Percentiles rank a stretch among this genome's conserved stretches.
These are phyloP conservation scores for Eurypyga helias DNA, from an alignment of 2,113 vertebrate species.

Conservation along the genomic window DNA sequence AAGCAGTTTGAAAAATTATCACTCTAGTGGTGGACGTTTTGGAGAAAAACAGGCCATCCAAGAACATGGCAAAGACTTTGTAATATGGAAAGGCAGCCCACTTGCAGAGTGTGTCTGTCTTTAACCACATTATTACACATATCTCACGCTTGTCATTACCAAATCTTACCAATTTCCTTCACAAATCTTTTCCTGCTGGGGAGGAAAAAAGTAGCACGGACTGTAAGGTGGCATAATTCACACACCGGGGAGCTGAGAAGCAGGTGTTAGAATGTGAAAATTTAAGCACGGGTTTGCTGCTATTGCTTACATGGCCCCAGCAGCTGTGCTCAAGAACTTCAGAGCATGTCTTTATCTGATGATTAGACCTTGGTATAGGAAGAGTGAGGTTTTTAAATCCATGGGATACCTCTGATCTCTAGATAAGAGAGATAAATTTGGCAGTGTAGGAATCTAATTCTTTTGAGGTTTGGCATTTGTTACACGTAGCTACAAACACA, in stretches of 20 bases:
- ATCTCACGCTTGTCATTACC: not conserved
- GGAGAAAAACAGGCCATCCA: not conserved
- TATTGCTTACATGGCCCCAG: not conserved
- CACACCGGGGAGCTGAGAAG: not conserved
- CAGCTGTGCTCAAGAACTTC: not conserved
- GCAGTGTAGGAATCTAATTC: not conserved
- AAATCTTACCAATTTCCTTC: constrained; percentile 1
- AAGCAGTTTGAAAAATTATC: not conserved
- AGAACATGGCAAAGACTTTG: not conserved
- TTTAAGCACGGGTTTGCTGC: not conserved
- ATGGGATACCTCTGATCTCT: not conserved
- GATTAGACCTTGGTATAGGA: not conserved
- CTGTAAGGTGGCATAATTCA: not conserved
- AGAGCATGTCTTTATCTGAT: not conserved
- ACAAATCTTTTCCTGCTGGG: not conserved
- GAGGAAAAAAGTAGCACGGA: not conserved
- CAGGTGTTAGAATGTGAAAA: not conserved
- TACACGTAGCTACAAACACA: not conserved
- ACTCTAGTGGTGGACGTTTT: not conserved
- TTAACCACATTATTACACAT: not conserved
- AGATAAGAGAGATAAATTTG: not conserved
- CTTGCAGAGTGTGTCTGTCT: not conserved
- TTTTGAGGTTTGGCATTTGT: not conserved
- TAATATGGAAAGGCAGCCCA: not conserved
- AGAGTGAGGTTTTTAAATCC: not conserved